Conservation (phyloP, 2,888 invertebrate genomes). For the Drosophila villosipedis region DNA sequence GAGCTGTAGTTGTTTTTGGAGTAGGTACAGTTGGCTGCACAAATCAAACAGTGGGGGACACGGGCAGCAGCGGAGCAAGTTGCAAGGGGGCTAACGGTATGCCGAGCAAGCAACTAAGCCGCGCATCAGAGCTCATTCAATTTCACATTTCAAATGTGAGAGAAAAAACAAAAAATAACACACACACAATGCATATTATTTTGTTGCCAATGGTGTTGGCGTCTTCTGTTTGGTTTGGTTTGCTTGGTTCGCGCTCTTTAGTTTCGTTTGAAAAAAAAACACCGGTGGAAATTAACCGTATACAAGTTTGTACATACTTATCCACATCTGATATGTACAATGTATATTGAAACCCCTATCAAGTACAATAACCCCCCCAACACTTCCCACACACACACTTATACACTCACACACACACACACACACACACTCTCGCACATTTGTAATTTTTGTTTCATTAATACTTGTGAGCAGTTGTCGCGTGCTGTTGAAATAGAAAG, state of each 20-base stretch:
- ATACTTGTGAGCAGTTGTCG: conserved; percentile 54
- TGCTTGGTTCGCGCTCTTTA: conserved; percentile 24
- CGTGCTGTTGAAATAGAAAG: conserved; percentile 75
- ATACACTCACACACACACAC: not conserved
- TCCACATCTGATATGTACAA: not conserved
- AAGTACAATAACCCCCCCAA: conserved; percentile 39
- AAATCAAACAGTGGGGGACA: conserved; percentile 34
- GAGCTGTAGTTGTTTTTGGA: not conserved
- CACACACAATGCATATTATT: conserved; percentile 34
- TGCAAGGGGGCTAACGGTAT: conserved; percentile 35
- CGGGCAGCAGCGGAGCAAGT: not conserved
- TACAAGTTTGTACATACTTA: conserved; percentile 29
- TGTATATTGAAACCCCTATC: conserved; percentile 35
- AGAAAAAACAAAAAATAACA: conserved; percentile 23
- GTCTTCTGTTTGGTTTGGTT: conserved; percentile 21
- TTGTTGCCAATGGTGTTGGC: conserved; percentile 29
- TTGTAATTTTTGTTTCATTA: conserved; percentile 23
- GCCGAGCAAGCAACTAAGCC: conserved; percentile 38
- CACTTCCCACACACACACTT: conserved; percentile 7
- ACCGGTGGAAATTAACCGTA: conserved; percentile 47
- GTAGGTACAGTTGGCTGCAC: conserved; percentile 56
- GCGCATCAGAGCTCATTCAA: conserved; percentile 60
- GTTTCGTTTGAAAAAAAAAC: conserved; percentile 27
- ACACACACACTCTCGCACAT: not conserved
- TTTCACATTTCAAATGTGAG: conserved; percentile 64